Conservation (phyloP, 2,888 invertebrate species). For the Heliothis peltigera region DNA sequence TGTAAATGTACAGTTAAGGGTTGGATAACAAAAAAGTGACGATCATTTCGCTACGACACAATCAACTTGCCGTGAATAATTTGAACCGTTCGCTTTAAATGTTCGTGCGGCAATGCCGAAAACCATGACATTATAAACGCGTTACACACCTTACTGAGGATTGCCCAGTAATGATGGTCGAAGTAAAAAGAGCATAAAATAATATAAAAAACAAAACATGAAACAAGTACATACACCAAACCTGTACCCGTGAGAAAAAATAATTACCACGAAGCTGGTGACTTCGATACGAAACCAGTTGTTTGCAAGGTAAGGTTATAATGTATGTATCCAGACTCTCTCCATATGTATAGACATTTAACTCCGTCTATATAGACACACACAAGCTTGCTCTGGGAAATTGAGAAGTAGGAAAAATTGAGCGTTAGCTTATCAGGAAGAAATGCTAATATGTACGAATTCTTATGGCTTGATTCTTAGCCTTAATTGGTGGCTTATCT, state of each 20-base stretch:
- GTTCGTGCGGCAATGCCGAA: constrained; percentile 9
- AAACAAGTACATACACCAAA: not conserved
- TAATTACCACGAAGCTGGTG: not conserved
- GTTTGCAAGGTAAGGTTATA: not conserved
- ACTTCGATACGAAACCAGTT: not conserved
- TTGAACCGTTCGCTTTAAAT: constrained; percentile 14
- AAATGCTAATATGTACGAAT: too few species aligned
- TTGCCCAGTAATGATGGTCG: constrained; percentile 4
- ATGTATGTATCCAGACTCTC: too few species aligned
- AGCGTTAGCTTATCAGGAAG: too few species aligned
- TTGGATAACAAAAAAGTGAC: constrained; percentile 13
- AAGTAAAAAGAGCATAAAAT: not conserved
- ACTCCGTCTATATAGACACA: too few species aligned
- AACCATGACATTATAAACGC: constrained; percentile 37
- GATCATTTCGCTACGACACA: constrained; percentile 25
- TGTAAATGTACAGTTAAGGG: constrained; percentile 14
- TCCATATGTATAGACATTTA: too few species aligned
- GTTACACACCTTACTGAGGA: constrained; percentile 28
- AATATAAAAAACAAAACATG: not conserved
- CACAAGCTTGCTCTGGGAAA: too few species aligned
- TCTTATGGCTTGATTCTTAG: too few species aligned
- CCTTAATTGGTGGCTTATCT: too few species aligned
- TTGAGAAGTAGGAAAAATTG: too few species aligned
- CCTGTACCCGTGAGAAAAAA: not conserved
- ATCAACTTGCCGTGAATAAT: constrained; percentile 35